phyloP scores from a whole-genome alignment of 37 sponge, comb jelly and placozoan genomes.

The Halichondria panicea region DNA sequence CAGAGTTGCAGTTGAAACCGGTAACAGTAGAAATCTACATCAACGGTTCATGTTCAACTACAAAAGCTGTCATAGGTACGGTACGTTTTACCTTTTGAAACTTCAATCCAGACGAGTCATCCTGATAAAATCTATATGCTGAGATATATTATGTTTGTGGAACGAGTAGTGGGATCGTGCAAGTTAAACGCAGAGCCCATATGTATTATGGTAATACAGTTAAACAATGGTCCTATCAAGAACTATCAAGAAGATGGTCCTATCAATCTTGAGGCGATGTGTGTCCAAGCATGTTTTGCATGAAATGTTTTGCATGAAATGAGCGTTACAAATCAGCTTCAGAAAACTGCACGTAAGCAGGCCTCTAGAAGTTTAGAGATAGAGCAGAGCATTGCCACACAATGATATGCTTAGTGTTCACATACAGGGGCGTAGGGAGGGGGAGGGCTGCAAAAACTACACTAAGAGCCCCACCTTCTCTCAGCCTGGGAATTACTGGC shows the following conservation, averaged over 20 bases:
- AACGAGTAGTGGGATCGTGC: slow-evolving; percentile 3
- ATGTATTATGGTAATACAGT: slow-evolving; percentile 24
- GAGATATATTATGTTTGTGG: too few species aligned
- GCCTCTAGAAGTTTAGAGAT: slow-evolving; percentile 4
- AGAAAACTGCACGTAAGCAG: slow-evolving; percentile 34
- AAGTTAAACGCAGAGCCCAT: slow-evolving; percentile 7
- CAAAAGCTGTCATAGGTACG: slow-evolving; percentile 2
- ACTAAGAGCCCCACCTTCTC: too few species aligned
- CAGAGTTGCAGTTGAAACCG: not conserved
- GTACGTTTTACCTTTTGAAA: slow-evolving; percentile 21
- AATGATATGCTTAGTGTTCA: too few species aligned
- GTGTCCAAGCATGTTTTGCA: not conserved
- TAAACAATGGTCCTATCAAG: slow-evolving; percentile 1
- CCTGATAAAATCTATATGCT: slow-evolving; percentile 19
- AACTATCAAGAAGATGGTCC: too few species aligned
- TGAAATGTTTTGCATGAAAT: slow-evolving; percentile 1
- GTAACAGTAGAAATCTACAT: slow-evolving; percentile 16
- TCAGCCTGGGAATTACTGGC: too few species aligned
- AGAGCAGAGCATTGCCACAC: too few species aligned
- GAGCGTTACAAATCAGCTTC: slow-evolving; percentile 21
- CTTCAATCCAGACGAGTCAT: slow-evolving; percentile 3
- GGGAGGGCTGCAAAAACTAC: too few species aligned
- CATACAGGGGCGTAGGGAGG: too few species aligned
- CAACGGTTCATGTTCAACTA: slow-evolving; percentile 10
- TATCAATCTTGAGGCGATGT: slow-evolving; percentile 7